These are phyloP conservation scores for Carpatolechia fugitivella DNA, from an alignment of 2,888 invertebrate species.

Conservation along the genomic window DNA sequence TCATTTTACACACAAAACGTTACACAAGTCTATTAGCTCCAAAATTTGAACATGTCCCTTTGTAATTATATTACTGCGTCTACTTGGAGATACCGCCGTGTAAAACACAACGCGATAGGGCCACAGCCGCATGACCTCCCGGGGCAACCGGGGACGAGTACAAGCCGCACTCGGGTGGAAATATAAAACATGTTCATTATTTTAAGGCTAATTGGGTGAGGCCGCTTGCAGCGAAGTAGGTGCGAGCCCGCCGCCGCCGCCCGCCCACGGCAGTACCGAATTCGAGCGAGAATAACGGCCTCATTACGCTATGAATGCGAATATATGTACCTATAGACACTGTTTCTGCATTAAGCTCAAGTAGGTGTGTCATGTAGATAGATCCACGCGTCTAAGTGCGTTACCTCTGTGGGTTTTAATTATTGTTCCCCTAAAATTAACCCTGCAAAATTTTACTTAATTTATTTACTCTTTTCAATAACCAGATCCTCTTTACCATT, in stretches of 20 bases:
- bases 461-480: no score
- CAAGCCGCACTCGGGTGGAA: conserved; percentile 73
- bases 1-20: conserved; percentile 45
- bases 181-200: conserved; percentile 81
- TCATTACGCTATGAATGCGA: conserved; percentile 61
- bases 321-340: conserved; percentile 61
- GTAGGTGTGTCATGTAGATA: conserved; percentile 31
- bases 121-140: conserved; percentile 69
- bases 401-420: conserved; percentile 1
- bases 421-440: neutral
- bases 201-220: conserved; percentile 78
- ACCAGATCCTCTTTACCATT: no score
- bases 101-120: conserved; percentile 48
- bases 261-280: conserved; percentile 72
- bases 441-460: neutral
- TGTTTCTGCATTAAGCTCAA: conserved; percentile 72
- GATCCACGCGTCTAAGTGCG: neutral
- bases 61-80: conserved; percentile 47
- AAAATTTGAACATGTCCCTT: conserved; percentile 54
- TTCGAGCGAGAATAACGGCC: conserved; percentile 60
- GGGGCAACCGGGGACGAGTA: conserved; percentile 73
- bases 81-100: conserved; percentile 58
- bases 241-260: conserved; percentile 58
- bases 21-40: conserved; percentile 36
- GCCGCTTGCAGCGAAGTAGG: conserved; percentile 72